These are phyloP conservation scores for Adrianichthys oophorus DNA, from an alignment of 2,797 vertebrate species.

Conservation along the genomic window DNA sequence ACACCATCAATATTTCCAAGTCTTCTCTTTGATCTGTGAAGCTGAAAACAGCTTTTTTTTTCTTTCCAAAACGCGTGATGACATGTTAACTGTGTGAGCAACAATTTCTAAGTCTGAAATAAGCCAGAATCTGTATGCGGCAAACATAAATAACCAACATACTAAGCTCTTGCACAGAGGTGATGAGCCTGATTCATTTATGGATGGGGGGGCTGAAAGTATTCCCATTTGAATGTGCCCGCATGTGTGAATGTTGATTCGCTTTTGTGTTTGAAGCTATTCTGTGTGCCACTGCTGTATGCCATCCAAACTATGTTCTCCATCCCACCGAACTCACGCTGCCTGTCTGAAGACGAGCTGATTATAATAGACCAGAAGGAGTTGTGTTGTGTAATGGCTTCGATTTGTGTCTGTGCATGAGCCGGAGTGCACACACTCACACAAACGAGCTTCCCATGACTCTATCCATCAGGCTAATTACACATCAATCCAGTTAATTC, in stretches of 20 bases:
- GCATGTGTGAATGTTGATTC: neutral
- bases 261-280: conserved; percentile 2
- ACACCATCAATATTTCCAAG: too few species aligned
- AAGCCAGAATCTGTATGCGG: too few species aligned
- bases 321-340: conserved; percentile 38
- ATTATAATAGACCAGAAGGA: conserved; percentile 34
- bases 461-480: conserved; percentile 82
- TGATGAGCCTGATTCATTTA: conserved; percentile 10
- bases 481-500: conserved; percentile 79
- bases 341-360: conserved; percentile 48
- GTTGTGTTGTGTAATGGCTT: conserved; percentile 24
- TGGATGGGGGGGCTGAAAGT: neutral
- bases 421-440: conserved; percentile 4
- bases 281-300: conserved; percentile 1
- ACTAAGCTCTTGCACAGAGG: neutral
- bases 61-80: too few species aligned
- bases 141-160: too few species aligned
- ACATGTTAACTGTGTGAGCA: too few species aligned
- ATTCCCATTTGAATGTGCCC: conserved; percentile 6
- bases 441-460: conserved; percentile 49
- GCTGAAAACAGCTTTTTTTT: too few species aligned
- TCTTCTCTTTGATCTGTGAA: too few species aligned
- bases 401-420: neutral
- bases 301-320: conserved; percentile 44
- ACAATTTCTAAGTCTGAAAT: too few species aligned